Evolutionary conservation across 2,888 invertebrate species (phyloP).

Genomic region (Hirtodrosophila duncani): DNA sequence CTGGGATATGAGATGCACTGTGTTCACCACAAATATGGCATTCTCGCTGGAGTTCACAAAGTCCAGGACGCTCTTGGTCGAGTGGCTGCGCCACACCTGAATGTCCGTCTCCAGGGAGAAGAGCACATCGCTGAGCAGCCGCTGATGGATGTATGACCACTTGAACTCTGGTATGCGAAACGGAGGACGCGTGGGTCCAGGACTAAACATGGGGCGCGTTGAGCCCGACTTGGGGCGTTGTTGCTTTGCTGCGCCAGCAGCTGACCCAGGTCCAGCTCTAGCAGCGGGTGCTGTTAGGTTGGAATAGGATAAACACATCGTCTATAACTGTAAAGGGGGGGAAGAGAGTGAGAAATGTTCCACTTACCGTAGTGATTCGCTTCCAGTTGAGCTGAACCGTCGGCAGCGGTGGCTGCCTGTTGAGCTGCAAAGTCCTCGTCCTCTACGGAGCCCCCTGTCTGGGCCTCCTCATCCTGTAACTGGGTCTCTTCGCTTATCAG

Average conservation of each 20-base stretch:
- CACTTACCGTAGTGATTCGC: constrained; percentile 89
- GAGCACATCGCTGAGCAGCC: constrained; percentile 95
- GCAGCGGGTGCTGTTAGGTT: constrained; percentile 1
- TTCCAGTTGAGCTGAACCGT: constrained; percentile 86
- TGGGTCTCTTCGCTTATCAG: constrained; percentile 34
- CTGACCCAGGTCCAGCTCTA: background rate
- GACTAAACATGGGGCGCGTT: constrained; percentile 93
- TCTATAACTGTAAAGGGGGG: too few relatives aligned
- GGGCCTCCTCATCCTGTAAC: constrained; percentile 37
- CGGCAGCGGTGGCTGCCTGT: constrained; percentile 68
- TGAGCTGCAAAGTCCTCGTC: constrained; percentile 78
- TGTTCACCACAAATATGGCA: constrained; percentile 99
- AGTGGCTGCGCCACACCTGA: constrained; percentile 94
- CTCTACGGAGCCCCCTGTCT: constrained; percentile 32
- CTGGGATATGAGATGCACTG: constrained; percentile 99
- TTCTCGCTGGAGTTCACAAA: constrained; percentile 99
- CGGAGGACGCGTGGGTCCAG: constrained; percentile 94
- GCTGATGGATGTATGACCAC: constrained; percentile 99
- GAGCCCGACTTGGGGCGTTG: constrained; percentile 81
- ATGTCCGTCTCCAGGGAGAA: constrained; percentile 98
- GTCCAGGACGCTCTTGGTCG: constrained; percentile 97
- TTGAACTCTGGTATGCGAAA: constrained; percentile 99
- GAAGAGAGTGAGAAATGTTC: too few relatives aligned
- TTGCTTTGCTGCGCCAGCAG: constrained; percentile 37
- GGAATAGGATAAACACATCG: background rate